A percentile compares a stretch with the other conserved stretches of the same genome.
These are phyloP conservation scores for Cinclus cinclus DNA, from an alignment of 2,113 vertebrate species.

Conservation along the genomic window DNA sequence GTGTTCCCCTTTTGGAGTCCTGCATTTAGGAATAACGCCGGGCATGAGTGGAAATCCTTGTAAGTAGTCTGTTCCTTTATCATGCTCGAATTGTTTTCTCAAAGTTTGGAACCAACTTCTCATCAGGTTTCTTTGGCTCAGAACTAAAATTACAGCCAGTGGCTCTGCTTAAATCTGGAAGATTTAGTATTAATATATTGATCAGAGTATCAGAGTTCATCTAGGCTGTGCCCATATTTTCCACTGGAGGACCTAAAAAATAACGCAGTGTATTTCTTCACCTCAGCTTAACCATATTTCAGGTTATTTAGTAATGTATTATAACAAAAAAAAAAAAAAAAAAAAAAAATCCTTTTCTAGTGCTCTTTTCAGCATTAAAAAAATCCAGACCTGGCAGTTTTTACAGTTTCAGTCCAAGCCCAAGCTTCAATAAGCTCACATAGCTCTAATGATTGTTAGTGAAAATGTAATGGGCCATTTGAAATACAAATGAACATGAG, in stretches of 20 bases:
- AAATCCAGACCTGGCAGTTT: conserved; percentile 20
- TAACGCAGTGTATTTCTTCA: not conserved
- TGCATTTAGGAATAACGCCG: not conserved
- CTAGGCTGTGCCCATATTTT: not conserved
- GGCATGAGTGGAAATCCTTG: conserved; percentile 13
- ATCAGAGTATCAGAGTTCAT: not conserved
- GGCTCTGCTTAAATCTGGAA: not conserved
- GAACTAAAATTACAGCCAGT: not conserved
- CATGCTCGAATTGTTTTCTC: not conserved
- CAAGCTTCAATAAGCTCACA: conserved; percentile 56
- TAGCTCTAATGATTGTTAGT: conserved; percentile 65
- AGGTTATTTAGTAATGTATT: not conserved
- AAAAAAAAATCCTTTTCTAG: not conserved
- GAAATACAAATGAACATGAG: conserved; percentile 60
- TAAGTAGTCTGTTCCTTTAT: not conserved
- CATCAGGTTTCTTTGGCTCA: not conserved
- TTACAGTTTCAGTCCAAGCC: conserved; percentile 33
- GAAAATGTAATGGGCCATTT: conserved; percentile 68
- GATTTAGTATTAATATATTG: not conserved
- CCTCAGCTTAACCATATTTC: not conserved
- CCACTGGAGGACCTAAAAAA: not conserved
- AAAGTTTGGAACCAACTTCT: not conserved
- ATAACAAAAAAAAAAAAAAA: not conserved
- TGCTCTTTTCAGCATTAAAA: not conserved
- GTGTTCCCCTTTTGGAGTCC: not conserved